phyloP scores from a whole-genome alignment of 2,888 invertebrate genomes.

The Subacronicta megacephala region DNA sequence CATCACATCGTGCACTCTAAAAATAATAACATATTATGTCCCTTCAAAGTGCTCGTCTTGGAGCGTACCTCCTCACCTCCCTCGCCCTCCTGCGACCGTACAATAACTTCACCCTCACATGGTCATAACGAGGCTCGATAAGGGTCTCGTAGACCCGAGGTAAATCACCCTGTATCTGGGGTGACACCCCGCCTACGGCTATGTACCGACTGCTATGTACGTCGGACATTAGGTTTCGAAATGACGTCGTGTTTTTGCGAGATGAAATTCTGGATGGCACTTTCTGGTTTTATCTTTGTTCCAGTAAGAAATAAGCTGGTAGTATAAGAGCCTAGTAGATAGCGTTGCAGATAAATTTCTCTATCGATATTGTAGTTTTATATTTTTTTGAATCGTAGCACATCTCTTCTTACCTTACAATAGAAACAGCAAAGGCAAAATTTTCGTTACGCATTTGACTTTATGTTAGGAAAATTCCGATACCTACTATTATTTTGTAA shows the following conservation, averaged over 20 bases:
- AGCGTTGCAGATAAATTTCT: no score
- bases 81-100: conserved; percentile 67
- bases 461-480: no score
- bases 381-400: no score
- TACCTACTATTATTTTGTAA: no score
- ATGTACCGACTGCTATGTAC: conserved; percentile 67
- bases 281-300: neutral
- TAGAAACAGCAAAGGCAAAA: no score
- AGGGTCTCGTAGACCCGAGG: conserved; percentile 86
- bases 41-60: conserved; percentile 76
- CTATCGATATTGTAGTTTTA: no score
- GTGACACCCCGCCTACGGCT: conserved; percentile 77
- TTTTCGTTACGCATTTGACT: no score
- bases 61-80: conserved; percentile 61
- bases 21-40: conserved; percentile 88
- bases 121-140: conserved; percentile 89
- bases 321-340: neutral
- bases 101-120: conserved; percentile 88
- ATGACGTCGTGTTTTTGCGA: conserved; percentile 37
- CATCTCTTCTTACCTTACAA: no score
- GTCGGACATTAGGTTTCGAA: conserved; percentile 67
- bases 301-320: neutral
- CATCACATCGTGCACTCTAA: conserved; percentile 71
- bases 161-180: conserved; percentile 88
- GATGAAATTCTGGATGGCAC: conserved; percentile 5